Evolutionary conservation across 2,888 invertebrate genomes (phyloP).

Genomic region (Homarus gammarus): DNA sequence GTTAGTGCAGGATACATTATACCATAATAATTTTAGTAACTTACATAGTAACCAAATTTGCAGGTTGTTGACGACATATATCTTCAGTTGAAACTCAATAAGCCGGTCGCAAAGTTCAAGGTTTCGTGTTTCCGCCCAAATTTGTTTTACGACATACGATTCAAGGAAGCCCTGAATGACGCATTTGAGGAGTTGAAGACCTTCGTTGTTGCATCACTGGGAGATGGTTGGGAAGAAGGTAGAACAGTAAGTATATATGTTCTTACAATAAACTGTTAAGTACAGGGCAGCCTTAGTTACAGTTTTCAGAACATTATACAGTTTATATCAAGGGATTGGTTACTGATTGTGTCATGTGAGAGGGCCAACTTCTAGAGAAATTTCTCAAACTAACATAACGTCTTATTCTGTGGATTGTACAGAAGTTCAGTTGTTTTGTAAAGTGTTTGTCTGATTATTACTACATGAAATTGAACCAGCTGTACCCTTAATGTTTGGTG

Average conservation of each 20-base stretch:
- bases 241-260: constrained; percentile 76
- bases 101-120: constrained; percentile 87
- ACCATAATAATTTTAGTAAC: too few relatives aligned
- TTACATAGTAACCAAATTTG: constrained; percentile 70
- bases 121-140: constrained; percentile 94
- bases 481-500: too few relatives aligned
- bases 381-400: too few relatives aligned
- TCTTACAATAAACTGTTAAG: neutral
- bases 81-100: constrained; percentile 85
- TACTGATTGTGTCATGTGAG: too few relatives aligned
- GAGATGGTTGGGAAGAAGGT: constrained; percentile 80
- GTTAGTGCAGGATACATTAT: too few relatives aligned
- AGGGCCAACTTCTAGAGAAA: neutral
- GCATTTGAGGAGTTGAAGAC: constrained; percentile 89
- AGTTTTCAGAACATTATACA: too few relatives aligned
- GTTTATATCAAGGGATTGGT: too few relatives aligned
- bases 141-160: constrained; percentile 95
- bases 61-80: constrained; percentile 91
- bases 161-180: constrained; percentile 90
- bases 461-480: too few relatives aligned
- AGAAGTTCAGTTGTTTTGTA: too few relatives aligned
- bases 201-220: constrained; percentile 86
- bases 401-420: too few relatives aligned
- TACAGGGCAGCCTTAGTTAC: too few relatives aligned
- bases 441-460: too few relatives aligned